Percentiles rank a stretch among this genome's conserved stretches.
phyloP scores from a whole-genome alignment of 2,113 vertebrate species.

The Cryptotis parvus region DNA sequence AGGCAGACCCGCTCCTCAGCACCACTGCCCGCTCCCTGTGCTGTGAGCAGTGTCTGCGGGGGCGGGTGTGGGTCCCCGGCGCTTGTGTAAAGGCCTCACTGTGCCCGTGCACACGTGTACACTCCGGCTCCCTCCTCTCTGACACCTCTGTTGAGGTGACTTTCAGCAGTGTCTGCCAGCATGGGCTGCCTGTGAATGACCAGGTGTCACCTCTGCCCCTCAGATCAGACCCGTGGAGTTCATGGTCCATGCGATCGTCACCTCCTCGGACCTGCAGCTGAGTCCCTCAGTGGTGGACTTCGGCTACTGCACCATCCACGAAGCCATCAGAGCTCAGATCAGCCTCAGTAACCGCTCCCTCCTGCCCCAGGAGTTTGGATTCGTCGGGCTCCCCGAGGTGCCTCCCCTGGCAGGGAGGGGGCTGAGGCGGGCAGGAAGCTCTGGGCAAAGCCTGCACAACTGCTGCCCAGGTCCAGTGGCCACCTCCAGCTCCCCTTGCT shows the following conservation, averaged over 20 bases:
- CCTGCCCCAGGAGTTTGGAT: slow-evolving; percentile 95
- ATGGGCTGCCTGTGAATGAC: too few species aligned
- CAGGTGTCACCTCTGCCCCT: slow-evolving; percentile 14
- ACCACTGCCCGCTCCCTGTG: not conserved
- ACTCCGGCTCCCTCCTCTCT: too few species aligned
- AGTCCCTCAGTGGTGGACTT: slow-evolving; percentile 89
- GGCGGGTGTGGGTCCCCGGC: too few species aligned
- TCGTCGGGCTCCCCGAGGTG: slow-evolving; percentile 93
- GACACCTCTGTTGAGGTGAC: too few species aligned
- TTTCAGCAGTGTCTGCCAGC: too few species aligned
- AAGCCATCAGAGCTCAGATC: slow-evolving; percentile 88
- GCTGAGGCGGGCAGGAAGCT: too few species aligned
- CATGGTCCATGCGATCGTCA: slow-evolving; percentile 92
- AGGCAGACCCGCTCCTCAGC: not conserved
- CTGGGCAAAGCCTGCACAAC: too few species aligned
- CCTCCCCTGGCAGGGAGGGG: accelerated
- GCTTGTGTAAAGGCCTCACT: too few species aligned
- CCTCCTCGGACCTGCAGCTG: slow-evolving; percentile 92
- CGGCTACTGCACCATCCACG: slow-evolving; percentile 92
- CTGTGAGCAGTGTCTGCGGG: too few species aligned
- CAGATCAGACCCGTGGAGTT: slow-evolving; percentile 89
- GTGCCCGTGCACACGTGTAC: too few species aligned
- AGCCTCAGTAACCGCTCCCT: slow-evolving; percentile 91
- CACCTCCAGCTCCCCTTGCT: too few species aligned
- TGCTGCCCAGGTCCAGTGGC: too few species aligned